Base-by-base conservation (phyloP, 2,888 invertebrate genomes). In the Agrotis segetum region DNA sequence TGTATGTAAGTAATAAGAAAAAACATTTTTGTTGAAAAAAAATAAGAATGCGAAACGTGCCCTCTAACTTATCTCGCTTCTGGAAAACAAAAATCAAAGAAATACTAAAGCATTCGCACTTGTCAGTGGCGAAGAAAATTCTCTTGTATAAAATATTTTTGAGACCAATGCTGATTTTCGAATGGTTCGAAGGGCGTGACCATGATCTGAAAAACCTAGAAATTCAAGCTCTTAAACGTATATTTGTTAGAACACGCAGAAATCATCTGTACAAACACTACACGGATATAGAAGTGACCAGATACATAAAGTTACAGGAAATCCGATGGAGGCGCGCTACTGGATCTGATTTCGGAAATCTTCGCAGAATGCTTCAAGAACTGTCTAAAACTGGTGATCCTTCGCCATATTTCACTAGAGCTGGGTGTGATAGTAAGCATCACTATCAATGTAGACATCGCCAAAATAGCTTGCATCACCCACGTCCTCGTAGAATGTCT, bases 61-160 rank as follows among this genome's bases (percentile, higher is more conserved):
- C 29, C 11, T 56, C 19, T 13, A 67, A 58, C 19, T 73, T 82
- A 49, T 46, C 52, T 24, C 50, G 34, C 29, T 63, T 60, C 47
- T 85, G 85, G 85, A 16, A 17, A 14, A 19, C 6, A 53, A 84
- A 75, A 79, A 85, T 61, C 49, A 66, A 85, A 17, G 68, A 87
- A 66, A 78, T 91, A 68, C 77, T 91, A 3, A 84, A 85, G 65
- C 76, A 67, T 52, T 71, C 82, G 3, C 74, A 77, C 34, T 71
- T 88, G 84, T 79, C 85, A 9, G 55, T 59, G 21, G 78, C 85
- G 21, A 60, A 71, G 61, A 91, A 92, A 82, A 66, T 92, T 44
- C 80, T 92, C 0, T 88, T 89, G 0, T 93, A 93, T 50, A 93
- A 93, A 85, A 77, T 92, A 69, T 91, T 91, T 75, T 67, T 93